Base-by-base conservation (phyloP, 2,113 vertebrate genomes). In the Holacanthus passer region DNA sequence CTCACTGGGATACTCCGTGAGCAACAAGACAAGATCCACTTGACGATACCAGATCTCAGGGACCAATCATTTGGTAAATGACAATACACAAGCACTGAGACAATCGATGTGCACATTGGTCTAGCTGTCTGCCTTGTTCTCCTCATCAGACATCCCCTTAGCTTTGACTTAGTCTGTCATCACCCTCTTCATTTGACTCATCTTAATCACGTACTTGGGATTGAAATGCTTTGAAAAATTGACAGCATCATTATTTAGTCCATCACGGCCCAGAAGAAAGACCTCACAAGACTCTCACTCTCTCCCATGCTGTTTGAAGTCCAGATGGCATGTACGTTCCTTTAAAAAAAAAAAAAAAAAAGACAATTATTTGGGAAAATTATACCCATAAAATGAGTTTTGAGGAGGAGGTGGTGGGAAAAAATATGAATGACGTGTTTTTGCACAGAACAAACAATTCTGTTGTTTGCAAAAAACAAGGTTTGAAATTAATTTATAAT, bases 191-290 rank as follows among this genome's bases (percentile, higher is more conserved):
- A 85, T 91, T 90, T 78, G 84, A 73, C 85, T 82, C 87, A 64
- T 90, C 69, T 74, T 87, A 88, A 93, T 93, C 90, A 92, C 43
- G 58, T 88, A 85, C 60, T 86, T 14, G 58, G 85, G 82, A 92
- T 84, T 83, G 93, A 92, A 87, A 85, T 27, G 39, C 95, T 96
- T 95, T 96, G 94, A 96, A 95, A 96, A 86, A 70, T 31, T 87
- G 87, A 94, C 94, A 94, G 94, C 91, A 92, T 95, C 94, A 94
- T 94, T 89, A 94, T 94, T 95, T 95, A 94, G 95, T 92, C 94
- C 94, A 94, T 95, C 95, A 93, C 68, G 75, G 79, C 77, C 88
- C 78, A 88, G 86, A 77, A 83, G 70, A 90, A 82, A 88, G 83
- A 90, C 83, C 88, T 91, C 91, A 90, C 62, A 91, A 83, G 87